Percentiles rank a stretch among this genome's conserved stretches.
Conservation (phyloP, 30 jellyfish, hydroid and myxozoan species). For the Turritopsis dohrnii region DNA sequence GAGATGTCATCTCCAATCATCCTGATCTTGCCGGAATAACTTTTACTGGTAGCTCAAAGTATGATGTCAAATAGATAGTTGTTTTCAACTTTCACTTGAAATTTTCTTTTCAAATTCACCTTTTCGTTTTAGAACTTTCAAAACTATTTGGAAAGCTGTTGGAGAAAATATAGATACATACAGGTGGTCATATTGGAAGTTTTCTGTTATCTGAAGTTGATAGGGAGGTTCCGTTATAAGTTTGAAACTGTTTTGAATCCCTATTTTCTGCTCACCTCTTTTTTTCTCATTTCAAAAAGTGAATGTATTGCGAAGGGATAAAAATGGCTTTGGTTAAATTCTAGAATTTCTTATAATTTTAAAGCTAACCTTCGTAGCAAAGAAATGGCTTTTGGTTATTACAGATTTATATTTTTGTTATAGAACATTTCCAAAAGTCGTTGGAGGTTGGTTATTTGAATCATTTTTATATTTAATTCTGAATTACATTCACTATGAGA, state of each 20-base stretch:
- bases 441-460: conserved; percentile 69
- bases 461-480: neutral
- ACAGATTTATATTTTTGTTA: neutral
- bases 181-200: conserved; percentile 41
- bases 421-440: conserved; percentile 92
- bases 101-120: neutral
- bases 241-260: neutral
- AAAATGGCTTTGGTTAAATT: too few relatives aligned
- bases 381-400: neutral
- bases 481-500: neutral
- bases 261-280: too few relatives aligned
- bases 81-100: neutral
- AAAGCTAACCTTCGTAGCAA: neutral
- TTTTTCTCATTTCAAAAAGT: too few relatives aligned
- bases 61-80: conserved; percentile 16
- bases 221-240: neutral
- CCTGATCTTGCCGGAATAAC: conserved; percentile 90
- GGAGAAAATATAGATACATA: conserved; percentile 71
- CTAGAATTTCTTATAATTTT: too few relatives aligned
- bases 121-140: conserved; percentile 64
- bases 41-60: conserved; percentile 98
- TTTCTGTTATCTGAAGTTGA: neutral
- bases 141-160: conserved; percentile 75
- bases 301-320: too few relatives aligned
- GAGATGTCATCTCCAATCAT: conserved; percentile 62